phyloP scores from a whole-genome alignment of 2,888 invertebrate genomes.

The Apamea anceps region DNA sequence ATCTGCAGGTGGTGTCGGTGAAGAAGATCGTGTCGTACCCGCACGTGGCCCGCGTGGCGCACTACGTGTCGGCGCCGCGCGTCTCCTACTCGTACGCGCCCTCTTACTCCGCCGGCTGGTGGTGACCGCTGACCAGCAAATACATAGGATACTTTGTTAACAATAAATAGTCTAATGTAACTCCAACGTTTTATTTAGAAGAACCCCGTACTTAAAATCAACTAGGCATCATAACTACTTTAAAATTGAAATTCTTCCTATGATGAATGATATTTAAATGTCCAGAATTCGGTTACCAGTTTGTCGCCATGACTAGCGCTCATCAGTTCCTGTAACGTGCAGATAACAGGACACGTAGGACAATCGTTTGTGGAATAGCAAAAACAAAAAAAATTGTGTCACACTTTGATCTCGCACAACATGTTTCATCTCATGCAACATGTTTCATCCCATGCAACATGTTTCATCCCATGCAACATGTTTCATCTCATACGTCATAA shows the following conservation, averaged over 20 bases:
- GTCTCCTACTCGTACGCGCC: constrained; percentile 71
- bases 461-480: no score
- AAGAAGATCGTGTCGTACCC: constrained; percentile 77
- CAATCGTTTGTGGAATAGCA: neutral
- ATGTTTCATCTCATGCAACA: neutral
- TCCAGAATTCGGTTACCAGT: neutral
- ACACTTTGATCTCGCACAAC: neutral
- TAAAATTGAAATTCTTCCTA: neutral
- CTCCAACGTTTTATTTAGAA: constrained; percentile 25
- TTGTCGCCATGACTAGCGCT: neutral
- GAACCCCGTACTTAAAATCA: neutral
- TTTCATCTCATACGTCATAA: no score
- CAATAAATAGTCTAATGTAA: constrained; percentile 39
- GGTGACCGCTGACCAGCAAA: constrained; percentile 68
- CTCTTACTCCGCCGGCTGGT: constrained; percentile 74
- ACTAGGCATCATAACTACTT: neutral
- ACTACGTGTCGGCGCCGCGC: constrained; percentile 76
- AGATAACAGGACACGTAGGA: neutral
- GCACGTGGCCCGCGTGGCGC: constrained; percentile 73
- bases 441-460: no score
- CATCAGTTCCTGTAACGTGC: neutral
- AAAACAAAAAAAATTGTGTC: neutral
- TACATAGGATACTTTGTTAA: constrained; percentile 37
- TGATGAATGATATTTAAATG: neutral
- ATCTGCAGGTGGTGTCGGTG: constrained; percentile 69